Evolutionary conservation across 2,888 invertebrate species (phyloP), one percentile per base, ranked within the genome.

Genomic region (Lysandra bellargus): DNA sequence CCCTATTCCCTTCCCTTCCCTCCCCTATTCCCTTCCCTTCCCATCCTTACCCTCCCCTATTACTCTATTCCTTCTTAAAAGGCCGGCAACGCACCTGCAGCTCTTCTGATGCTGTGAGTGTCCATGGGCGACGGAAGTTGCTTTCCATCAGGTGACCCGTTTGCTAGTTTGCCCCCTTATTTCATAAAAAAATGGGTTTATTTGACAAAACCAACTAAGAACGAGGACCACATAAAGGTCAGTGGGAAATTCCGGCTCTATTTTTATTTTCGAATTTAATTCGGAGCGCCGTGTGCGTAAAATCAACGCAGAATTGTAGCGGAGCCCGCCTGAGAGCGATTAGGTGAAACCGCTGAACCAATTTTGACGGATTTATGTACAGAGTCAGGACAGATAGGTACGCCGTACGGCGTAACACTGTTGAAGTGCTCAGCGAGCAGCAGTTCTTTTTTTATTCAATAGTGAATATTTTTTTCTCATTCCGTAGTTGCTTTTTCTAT

Each of bases 271-370:
- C 4, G 23, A 30, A 30, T 64, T 69, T 14, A 37, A 69, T 69
- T 69, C 69, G 5, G 5, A 17, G 33, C 64, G 14, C 30, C 33
- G 14, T 6, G 61, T 33, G 69, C 14, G 69, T 69, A 33, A 69
- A 69, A 33, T 69, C 33, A 33, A 69, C 69, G 69, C 69, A 37
- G 69, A 69, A 37, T 37, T 69, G 69, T 69, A 69, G 17, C 69
- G 33, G 5, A 5, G 37, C 12, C 9, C 69, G 69, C 33, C 69
- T 69, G 69, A 37, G 5, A 69, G 33, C 69, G 33, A 69, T 69
- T 69, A 37, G 69, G 14, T 17, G 14, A 4, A 69, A 33, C 33
- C 14, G 69, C 69, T 69, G 69, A 14, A 69, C 69, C 33, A 5
- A 37, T 69, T 69, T 37, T 14, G 14, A 69, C 37, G 33, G 33